Percentiles rank a stretch among this genome's conserved stretches.
These are phyloP conservation scores for Iphiclides podalirius DNA, from an alignment of 2,888 invertebrate genomes.

Conservation along the genomic window DNA sequence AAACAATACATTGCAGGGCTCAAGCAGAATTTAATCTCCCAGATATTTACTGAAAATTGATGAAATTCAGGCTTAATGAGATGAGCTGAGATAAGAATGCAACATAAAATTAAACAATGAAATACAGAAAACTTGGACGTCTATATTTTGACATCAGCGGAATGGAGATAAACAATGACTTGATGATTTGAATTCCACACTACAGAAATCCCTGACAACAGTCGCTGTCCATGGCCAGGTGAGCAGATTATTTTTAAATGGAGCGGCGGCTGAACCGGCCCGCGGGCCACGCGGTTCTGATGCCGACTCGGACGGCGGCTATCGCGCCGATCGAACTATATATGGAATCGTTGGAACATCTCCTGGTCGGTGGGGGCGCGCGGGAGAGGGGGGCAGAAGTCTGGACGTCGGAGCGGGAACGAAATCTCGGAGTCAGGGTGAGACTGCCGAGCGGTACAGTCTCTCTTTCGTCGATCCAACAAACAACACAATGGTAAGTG, in stretches of 20 bases:
- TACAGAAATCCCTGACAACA: slow-evolving; percentile 21
- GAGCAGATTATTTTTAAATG: slow-evolving; percentile 62
- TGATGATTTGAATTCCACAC: slow-evolving; percentile 4
- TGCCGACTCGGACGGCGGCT: slow-evolving; percentile 46
- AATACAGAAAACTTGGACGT: too few relatives aligned
- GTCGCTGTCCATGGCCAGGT: slow-evolving; percentile 39
- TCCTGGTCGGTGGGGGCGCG: slow-evolving; percentile 31
- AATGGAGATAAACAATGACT: too few relatives aligned
- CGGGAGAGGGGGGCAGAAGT: slow-evolving; percentile 43
- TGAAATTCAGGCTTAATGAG: too few relatives aligned
- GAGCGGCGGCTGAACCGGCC: slow-evolving; percentile 48
- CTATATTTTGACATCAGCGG: too few relatives aligned
- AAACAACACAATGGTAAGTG: slow-evolving; percentile 76
- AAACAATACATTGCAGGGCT: too few relatives aligned
- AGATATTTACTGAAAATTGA: too few relatives aligned
- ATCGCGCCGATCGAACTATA: slow-evolving; percentile 71
- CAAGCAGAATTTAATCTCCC: too few relatives aligned
- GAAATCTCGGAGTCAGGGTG: slow-evolving; percentile 73
- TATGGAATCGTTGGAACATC: slow-evolving; percentile 62
- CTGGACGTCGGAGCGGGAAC: slow-evolving; percentile 53
- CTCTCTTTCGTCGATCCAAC: slow-evolving; percentile 73
- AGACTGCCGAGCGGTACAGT: slow-evolving; percentile 75
- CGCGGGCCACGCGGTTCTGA: slow-evolving; percentile 56
- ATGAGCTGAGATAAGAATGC: too few relatives aligned
- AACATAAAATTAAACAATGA: too few relatives aligned